Evolutionary conservation across 2,888 invertebrate genomes (phyloP).

Genomic region (Auanema sp.): DNA sequence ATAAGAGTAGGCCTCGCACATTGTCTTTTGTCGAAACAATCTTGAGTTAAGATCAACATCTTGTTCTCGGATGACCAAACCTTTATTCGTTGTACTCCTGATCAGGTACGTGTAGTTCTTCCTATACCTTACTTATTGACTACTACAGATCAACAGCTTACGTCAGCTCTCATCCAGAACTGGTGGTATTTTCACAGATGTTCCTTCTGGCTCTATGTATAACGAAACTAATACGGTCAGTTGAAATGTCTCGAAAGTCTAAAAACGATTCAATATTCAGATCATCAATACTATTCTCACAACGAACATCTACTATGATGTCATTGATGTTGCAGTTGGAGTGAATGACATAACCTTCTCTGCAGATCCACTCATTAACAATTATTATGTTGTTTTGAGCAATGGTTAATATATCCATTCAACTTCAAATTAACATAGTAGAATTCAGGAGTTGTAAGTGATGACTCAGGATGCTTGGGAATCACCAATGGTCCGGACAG

Average conservation of each 20-base stretch:
- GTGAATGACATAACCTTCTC: no score
- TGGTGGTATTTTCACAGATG: slow-evolving; percentile 12
- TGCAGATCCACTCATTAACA: no score
- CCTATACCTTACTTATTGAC: background rate
- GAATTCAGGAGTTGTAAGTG: no score
- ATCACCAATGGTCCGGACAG: no score
- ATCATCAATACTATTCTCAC: slow-evolving; percentile 12
- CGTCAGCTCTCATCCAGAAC: slow-evolving; percentile 7
- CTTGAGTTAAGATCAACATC: slow-evolving; percentile 14
- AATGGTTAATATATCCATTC: no score
- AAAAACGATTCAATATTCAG: slow-evolving; percentile 5
- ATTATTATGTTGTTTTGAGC: no score
- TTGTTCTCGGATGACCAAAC: slow-evolving; percentile 14
- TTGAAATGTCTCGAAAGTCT: background rate
- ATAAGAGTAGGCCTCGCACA: slow-evolving; percentile 5
- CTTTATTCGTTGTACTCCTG: slow-evolving; percentile 7
- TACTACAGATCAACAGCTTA: background rate
- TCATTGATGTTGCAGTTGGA: background rate
- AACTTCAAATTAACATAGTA: no score
- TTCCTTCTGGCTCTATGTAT: background rate
- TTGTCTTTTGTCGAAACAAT: background rate
- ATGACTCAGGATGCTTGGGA: no score
- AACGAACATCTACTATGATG: slow-evolving; percentile 7
- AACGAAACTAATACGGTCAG: slow-evolving; percentile 8
- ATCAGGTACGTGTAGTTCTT: background rate